Base-by-base conservation (phyloP, 2,888 invertebrate species). In the Andrena dorsata region DNA sequence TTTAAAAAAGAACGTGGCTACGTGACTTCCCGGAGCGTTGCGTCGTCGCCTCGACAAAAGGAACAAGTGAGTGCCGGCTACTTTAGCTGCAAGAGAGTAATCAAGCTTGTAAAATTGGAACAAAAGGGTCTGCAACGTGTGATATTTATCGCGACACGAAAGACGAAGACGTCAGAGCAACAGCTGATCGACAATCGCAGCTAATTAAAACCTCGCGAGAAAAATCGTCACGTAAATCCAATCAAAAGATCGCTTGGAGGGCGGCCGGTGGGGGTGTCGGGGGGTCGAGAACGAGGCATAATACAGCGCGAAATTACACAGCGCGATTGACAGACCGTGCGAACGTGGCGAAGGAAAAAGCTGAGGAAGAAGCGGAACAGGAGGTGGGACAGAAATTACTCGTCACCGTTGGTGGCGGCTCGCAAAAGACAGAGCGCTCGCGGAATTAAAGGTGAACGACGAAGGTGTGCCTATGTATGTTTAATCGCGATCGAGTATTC, bases 401-500 rank as follows among this genome's bases (percentile, higher is more conserved):
- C 68, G 88, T 60, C 82, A 64, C 41, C 35, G 78, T 23, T 51
- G 63, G 68, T 49, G 65, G 63, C 53, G 69, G 66, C 65, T 35
- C 23, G 86, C 61, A 82, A 89, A 86, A 87, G 89, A 86, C 87
- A 85, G 83, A 74, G 80, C 35, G 41, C 68, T 78, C 80, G 83
- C 66, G 88, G 88, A 91, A 91, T 92, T 91, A 91, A 92, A 92
- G 89, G 90, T 90, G 90, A 90, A 88, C 88, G 88, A 80, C 84
- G 85, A 85, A 91, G 91, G 90, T 91, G 91, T 91, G 88, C 73
- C 88, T 90, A 93, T 92, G 91, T 91, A 92, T 92, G 90, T 92
- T 93, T 93, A 92, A 92, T 92, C 91, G 90, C 89, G 91, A 92
- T 93, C 90, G 92, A 90, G 91, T 93, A 93, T 93, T 93, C 92